Evolutionary conservation across 2,888 invertebrate species (phyloP), one percentile per base, ranked within the genome.

Genomic region (Galerucella calmariensis): DNA sequence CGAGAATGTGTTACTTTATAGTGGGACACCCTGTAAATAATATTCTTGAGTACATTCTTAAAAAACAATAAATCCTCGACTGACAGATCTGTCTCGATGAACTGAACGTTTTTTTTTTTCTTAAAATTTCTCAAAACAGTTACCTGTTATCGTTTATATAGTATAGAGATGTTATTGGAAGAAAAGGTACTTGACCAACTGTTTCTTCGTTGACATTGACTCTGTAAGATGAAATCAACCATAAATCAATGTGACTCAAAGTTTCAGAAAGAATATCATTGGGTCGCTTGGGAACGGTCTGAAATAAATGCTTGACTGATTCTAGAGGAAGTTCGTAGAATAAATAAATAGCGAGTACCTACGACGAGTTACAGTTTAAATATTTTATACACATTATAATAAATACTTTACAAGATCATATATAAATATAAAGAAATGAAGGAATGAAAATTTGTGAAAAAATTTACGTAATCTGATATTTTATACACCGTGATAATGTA

Each of bases 221-320:
- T 58, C 71, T 65, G 66, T 24, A 46, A n/a, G 35, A 59, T 67
- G 71, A 65, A 71, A 65, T 66, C 66, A 58, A 65, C 65, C 56
- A 71, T 71, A 71, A 69, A 65, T 71, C 71, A 71, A 66, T 41
- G 71, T 46, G 71, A 71, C 71, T 65, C 35, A 11, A n/a, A 71
- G 71, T 66, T 58, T 66, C 71, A 44, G 65, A 66, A 71, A 58
- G 66, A 71, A 66, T 69, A 61, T 59, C 71, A 65, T 66, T 71
- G 56, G 65, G 51, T 16, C 58, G 65, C 71, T 66, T 71, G 65
- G 44, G 65, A 46, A 71, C 20, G n/a, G 62, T 41, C 41, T 35
- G 35, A 35, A 8, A 35, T 58, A 24, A 71, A 65, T 71, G 65
- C 58, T 65, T 71, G 71, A 66, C 24, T 65, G 63, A 70, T 65